Evolutionary conservation across 2,113 vertebrate species (phyloP).

Genomic region (Danio rerio): DNA sequence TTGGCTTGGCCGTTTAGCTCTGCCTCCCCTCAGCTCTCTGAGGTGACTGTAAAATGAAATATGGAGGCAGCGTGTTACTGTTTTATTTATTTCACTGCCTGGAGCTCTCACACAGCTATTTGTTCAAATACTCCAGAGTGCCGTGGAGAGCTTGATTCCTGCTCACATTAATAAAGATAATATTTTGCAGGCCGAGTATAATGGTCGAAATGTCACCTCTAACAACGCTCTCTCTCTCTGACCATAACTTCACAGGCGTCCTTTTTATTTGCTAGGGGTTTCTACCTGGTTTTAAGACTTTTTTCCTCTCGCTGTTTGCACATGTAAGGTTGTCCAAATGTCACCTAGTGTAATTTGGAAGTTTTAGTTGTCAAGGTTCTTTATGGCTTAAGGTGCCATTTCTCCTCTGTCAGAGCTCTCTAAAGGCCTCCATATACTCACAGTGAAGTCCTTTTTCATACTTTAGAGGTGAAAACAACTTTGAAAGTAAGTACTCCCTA

Average conservation of each 20-base stretch:
- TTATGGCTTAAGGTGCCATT: conserved; percentile 20
- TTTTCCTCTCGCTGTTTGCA: conserved; percentile 43
- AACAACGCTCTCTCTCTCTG: conserved; percentile 64
- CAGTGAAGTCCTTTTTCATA: no score
- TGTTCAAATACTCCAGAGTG: conserved; percentile 80
- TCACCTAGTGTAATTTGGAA: conserved; percentile 44
- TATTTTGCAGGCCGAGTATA: conserved; percentile 77
- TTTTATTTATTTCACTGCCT: conserved; percentile 76
- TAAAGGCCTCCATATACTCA: neutral
- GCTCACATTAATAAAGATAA: conserved; percentile 84
- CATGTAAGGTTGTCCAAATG: conserved; percentile 62
- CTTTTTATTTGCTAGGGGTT: conserved; percentile 67
- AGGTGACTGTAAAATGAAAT: conserved; percentile 77
- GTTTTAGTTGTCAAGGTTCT: conserved; percentile 44
- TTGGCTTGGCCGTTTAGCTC: conserved; percentile 79
- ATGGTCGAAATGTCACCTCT: conserved; percentile 77
- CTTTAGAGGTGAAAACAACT: no score
- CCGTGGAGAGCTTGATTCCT: conserved; percentile 79
- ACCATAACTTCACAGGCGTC: conserved; percentile 74
- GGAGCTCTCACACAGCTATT: conserved; percentile 74
- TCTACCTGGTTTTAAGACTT: conserved; percentile 17
- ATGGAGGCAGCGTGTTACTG: conserved; percentile 73
- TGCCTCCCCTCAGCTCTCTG: conserved; percentile 72
- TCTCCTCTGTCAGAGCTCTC: conserved; percentile 32
- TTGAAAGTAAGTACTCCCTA: no score